Conservation (phyloP, 2,888 invertebrate genomes). For the Omphaloscelis lunosa region DNA sequence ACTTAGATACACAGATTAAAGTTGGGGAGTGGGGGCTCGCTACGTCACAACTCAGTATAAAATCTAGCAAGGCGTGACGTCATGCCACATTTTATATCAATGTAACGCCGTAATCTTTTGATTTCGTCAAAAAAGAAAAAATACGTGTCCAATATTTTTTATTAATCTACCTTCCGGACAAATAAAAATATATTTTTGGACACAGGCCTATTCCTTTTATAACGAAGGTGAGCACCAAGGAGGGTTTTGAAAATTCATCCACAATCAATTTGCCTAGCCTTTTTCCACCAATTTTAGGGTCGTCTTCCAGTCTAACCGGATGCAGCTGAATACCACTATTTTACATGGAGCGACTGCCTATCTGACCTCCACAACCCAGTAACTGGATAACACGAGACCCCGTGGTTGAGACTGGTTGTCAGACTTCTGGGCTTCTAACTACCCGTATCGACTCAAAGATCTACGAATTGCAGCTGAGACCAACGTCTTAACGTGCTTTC, state of each 20-base stretch:
- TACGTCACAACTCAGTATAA: no score
- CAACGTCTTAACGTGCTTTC: neutral
- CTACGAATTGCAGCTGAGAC: neutral
- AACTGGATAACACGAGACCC: neutral
- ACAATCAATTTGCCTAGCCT: neutral
- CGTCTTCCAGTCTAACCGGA: no score
- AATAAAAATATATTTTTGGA: no score
- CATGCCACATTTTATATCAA: no score
- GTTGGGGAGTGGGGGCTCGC: no score
- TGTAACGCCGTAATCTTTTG: no score
- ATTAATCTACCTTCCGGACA: no score
- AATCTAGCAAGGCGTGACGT: no score
- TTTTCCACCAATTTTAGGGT: neutral
- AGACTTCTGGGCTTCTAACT: neutral
- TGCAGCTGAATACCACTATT: neutral
- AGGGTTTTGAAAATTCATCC: neutral
- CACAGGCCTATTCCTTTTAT: no score
- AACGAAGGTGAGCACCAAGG: neutral
- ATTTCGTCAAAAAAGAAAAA: no score
- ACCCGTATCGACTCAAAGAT: neutral
- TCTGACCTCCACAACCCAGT: neutral
- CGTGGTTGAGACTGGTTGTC: neutral
- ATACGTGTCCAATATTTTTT: no score
- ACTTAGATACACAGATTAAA: no score
- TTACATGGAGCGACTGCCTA: neutral